phyloP scores from a whole-genome alignment of 2,888 invertebrate species.

The Ashinkailepas kermadecensis region DNA sequence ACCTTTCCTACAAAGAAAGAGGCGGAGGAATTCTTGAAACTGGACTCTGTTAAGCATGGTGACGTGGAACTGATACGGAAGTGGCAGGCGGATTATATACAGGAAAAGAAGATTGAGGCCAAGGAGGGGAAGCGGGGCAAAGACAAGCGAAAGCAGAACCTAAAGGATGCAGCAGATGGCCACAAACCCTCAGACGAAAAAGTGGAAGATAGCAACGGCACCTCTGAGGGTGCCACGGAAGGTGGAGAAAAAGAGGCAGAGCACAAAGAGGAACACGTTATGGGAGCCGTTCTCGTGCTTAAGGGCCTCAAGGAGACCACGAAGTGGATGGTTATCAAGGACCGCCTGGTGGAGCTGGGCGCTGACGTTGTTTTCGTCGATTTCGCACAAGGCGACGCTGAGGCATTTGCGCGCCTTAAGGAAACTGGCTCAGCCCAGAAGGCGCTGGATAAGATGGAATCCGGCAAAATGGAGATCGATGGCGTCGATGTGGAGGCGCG shows the following conservation, averaged over 20 bases:
- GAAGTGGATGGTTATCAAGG: constrained; percentile 65
- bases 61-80: constrained; percentile 55
- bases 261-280: constrained; percentile 34
- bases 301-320: constrained; percentile 52
- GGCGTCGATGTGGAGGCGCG: constrained; percentile 50
- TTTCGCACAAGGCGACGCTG: constrained; percentile 62
- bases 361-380: constrained; percentile 57
- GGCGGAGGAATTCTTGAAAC: constrained; percentile 67
- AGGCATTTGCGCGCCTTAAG: constrained; percentile 63
- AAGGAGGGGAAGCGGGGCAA: constrained; percentile 59
- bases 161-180: constrained; percentile 44
- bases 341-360: constrained; percentile 51
- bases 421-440: constrained; percentile 61
- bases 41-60: constrained; percentile 58
- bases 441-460: constrained; percentile 42
- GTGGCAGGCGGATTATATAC: constrained; percentile 54
- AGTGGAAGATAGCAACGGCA: constrained; percentile 35
- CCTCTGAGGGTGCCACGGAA: constrained; percentile 34
- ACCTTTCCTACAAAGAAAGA: constrained; percentile 73
- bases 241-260: constrained; percentile 39
- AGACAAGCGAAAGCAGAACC: constrained; percentile 39
- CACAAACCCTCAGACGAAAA: constrained; percentile 49
- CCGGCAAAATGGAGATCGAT: constrained; percentile 40
- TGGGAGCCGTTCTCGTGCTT: constrained; percentile 39
- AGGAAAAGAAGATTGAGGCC: constrained; percentile 43